phyloP scores from a whole-genome alignment of 2,797 vertebrate genomes.

The Aviceda cuculoides region DNA sequence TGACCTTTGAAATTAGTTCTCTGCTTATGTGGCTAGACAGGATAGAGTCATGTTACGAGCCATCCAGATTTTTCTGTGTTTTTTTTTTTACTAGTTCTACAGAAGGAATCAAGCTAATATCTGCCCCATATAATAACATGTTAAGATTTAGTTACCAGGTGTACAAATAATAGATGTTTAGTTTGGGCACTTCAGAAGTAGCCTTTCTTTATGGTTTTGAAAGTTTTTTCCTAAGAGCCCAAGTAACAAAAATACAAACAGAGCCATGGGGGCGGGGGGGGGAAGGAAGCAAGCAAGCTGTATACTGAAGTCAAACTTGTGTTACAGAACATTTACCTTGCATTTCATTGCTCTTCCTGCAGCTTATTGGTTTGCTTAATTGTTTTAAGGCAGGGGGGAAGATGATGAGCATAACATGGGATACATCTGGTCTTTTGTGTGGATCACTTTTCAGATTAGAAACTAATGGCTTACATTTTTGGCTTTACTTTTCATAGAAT shows the following conservation, averaged over 20 bases:
- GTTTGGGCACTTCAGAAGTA: background rate
- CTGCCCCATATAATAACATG: background rate
- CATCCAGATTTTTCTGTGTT: background rate
- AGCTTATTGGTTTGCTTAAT: background rate
- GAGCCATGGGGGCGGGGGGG: too few species aligned
- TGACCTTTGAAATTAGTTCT: background rate
- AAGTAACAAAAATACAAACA: background rate
- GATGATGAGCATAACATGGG: background rate
- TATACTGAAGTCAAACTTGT: background rate
- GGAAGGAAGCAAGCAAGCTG: accelerated
- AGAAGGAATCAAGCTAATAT: background rate
- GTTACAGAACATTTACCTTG: background rate
- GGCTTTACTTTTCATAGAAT: background rate
- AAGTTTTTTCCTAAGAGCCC: background rate
- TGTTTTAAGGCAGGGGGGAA: background rate
- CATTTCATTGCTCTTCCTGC: background rate
- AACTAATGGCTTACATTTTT: background rate
- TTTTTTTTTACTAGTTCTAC: background rate
- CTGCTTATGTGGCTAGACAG: background rate
- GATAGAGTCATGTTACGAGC: background rate
- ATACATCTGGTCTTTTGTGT: background rate
- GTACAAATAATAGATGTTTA: background rate
- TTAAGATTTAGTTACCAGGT: background rate
- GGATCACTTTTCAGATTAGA: background rate
- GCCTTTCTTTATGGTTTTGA: background rate